A percentile compares a stretch with the other conserved stretches of the same genome.
Evolutionary conservation across 1,140 invertebrate species (phyloP).

Genomic region (Eubasilissa regina): DNA sequence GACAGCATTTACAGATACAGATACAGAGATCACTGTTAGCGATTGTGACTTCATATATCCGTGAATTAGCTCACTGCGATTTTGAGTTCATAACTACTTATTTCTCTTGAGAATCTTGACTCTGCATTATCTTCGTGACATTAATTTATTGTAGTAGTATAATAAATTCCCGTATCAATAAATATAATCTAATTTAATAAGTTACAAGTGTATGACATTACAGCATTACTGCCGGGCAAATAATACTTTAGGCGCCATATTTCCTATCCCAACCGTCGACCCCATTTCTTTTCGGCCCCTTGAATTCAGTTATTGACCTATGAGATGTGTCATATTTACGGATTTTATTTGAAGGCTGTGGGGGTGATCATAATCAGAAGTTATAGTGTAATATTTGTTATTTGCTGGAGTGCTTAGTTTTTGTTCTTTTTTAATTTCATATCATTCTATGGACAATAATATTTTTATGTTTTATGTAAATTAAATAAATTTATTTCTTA

Average conservation of each 20-base stretch:
- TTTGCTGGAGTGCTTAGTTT: neutral
- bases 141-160: too few relatives aligned
- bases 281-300: neutral
- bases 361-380: neutral
- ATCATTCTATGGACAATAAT: too few relatives aligned
- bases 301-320: conserved; percentile 18
- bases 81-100: too few relatives aligned
- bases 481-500: too few relatives aligned
- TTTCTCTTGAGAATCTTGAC: too few relatives aligned
- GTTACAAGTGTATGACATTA: neutral
- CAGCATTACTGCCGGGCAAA: neutral
- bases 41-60: too few relatives aligned
- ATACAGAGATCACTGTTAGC: too few relatives aligned
- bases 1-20: too few relatives aligned
- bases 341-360: conserved; percentile 1
- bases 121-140: too few relatives aligned
- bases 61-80: too few relatives aligned
- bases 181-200: neutral
- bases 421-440: neutral
- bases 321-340: neutral
- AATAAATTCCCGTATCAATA: too few relatives aligned
- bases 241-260: neutral
- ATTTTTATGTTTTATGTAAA: too few relatives aligned
- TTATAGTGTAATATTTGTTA: neutral
- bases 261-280: conserved; percentile 8